Evolutionary conservation across 2,797 vertebrate species (phyloP).

Genomic region (Spinus olivaceus): DNA sequence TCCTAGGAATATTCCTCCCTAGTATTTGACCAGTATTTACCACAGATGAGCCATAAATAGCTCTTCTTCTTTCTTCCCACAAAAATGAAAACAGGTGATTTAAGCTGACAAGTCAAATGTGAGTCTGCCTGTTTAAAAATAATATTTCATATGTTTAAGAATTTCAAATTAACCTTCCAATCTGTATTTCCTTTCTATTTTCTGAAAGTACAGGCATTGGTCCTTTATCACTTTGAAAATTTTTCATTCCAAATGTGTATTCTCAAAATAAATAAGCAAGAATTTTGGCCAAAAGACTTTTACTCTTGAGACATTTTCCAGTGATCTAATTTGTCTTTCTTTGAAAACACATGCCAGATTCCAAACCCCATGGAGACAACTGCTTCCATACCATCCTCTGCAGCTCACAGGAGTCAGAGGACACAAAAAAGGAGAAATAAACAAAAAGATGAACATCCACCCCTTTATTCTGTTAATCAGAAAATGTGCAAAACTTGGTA

Average conservation of each 20-base stretch:
- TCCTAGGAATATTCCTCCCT: not conserved
- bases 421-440: slow-evolving; percentile 5
- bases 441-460: not conserved
- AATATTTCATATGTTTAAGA: not conserved
- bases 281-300: slow-evolving; percentile 11
- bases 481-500: not conserved
- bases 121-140: not conserved
- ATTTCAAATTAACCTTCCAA: not conserved
- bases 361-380: slow-evolving; percentile 49
- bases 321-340: slow-evolving; percentile 52
- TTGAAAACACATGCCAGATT: slow-evolving; percentile 24
- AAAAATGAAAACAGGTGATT: not conserved
- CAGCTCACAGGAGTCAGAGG: not conserved
- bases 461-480: not conserved
- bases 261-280: slow-evolving; percentile 39
- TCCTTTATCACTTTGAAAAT: not conserved
- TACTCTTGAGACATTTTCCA: not conserved
- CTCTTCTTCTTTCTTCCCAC: not conserved
- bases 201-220: not conserved
- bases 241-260: slow-evolving; percentile 35
- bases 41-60: not conserved
- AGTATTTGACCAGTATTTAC: not conserved
- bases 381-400: slow-evolving; percentile 11
- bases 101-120: not conserved
- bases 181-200: not conserved